These are phyloP conservation scores for Melipona beecheii DNA, from an alignment of 2,888 invertebrate species.

Conservation along the genomic window DNA sequence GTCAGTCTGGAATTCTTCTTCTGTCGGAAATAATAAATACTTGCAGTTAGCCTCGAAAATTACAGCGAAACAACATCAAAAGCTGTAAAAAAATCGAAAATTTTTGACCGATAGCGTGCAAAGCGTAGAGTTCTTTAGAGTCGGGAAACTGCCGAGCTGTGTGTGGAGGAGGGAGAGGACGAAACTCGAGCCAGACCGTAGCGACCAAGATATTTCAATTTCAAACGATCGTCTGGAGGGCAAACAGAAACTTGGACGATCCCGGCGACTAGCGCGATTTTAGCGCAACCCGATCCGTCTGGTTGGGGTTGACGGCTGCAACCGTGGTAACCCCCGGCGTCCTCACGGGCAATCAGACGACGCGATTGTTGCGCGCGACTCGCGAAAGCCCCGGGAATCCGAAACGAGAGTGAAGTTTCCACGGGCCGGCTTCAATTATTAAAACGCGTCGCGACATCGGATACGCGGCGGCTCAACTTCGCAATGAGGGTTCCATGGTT, in stretches of 20 bases:
- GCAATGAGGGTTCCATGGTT: conserved; percentile 15
- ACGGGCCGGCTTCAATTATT: conserved; percentile 58
- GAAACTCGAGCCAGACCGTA: neutral
- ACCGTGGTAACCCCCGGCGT: conserved; percentile 20
- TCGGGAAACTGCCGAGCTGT: neutral
- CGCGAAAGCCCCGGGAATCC: conserved; percentile 50
- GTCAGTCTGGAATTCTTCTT: too few species aligned
- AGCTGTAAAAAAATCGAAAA: too few species aligned
- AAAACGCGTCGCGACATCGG: conserved; percentile 55
- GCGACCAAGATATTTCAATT: conserved; percentile 43
- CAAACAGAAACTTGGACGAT: conserved; percentile 29
- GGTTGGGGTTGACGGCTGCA: conserved; percentile 7
- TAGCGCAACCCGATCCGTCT: conserved; percentile 45
- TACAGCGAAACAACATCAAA: too few species aligned
- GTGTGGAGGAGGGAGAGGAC: neutral
- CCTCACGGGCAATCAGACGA: conserved; percentile 43
- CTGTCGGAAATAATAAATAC: too few species aligned
- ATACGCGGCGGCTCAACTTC: conserved; percentile 40
- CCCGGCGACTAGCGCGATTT: conserved; percentile 28
- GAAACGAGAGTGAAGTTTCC: conserved; percentile 55
- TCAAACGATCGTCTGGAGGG: conserved; percentile 20
- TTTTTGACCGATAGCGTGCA: too few species aligned
- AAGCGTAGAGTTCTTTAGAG: neutral
- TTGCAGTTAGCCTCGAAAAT: too few species aligned
- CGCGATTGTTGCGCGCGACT: conserved; percentile 49